These are phyloP conservation scores for Cotesia congregata DNA, from an alignment of 2,888 invertebrate genomes.

Conservation along the genomic window DNA sequence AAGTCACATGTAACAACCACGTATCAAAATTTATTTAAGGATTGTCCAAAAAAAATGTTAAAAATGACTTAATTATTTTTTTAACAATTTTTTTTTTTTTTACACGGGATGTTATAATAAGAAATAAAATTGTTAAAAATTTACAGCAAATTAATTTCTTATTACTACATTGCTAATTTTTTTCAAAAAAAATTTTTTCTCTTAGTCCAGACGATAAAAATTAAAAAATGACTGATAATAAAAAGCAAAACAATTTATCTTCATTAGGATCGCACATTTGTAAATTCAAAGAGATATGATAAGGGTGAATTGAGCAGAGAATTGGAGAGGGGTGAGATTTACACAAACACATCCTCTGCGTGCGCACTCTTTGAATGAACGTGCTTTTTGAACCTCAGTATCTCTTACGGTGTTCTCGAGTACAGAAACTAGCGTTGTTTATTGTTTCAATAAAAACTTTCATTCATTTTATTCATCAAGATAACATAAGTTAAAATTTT, in stretches of 20 bases:
- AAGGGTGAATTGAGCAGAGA: neutral
- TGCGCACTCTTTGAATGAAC: conserved; percentile 61
- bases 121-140: too few species aligned
- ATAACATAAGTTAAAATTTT: too few species aligned
- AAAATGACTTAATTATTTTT: too few species aligned
- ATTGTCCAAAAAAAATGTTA: too few species aligned
- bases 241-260: neutral
- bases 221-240: neutral
- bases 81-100: too few species aligned
- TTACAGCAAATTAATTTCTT: too few species aligned
- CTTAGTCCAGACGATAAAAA: neutral
- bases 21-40: too few species aligned
- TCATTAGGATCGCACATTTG: neutral
- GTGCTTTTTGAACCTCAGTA: conserved; percentile 58
- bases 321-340: neutral
- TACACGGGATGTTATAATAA: too few species aligned
- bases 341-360: neutral
- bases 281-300: neutral
- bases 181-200: too few species aligned
- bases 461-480: too few species aligned
- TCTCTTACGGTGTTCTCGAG: conserved; percentile 50
- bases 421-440: conserved; percentile 33
- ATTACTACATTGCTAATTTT: too few species aligned
- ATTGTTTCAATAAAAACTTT: neutral
- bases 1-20: too few species aligned